phyloP scores from a whole-genome alignment of 2,113 vertebrate genomes.

The Balaeniceps rex region DNA sequence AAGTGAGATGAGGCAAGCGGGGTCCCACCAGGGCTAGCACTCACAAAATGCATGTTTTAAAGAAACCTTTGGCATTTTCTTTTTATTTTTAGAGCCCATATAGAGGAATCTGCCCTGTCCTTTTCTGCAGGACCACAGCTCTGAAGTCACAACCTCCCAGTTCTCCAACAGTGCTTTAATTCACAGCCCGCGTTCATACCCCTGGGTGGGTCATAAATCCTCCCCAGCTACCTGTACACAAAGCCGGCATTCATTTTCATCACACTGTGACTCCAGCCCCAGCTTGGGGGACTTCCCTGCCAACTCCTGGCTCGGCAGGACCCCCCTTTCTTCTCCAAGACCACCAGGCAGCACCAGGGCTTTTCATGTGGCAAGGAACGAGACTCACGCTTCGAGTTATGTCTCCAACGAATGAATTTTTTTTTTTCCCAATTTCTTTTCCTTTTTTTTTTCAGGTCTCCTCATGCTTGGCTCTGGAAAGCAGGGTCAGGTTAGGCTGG shows the following conservation, averaged over 20 bases:
- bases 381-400: not conserved
- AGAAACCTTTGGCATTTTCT: not conserved
- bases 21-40: not conserved
- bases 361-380: constrained; percentile 18
- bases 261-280: not conserved
- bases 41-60: not conserved
- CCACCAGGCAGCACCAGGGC: not conserved
- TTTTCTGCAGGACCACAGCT: not conserved
- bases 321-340: not conserved
- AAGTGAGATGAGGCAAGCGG: not conserved
- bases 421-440: not conserved
- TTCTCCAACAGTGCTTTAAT: constrained; percentile 34
- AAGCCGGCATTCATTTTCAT: constrained; percentile 33
- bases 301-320: not conserved
- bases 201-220: constrained; percentile 17
- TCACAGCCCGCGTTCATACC: not conserved
- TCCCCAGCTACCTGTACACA: constrained; percentile 27
- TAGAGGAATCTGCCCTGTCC: not conserved
- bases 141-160: not conserved
- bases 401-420: not conserved
- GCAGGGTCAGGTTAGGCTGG: not conserved
- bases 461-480: not conserved
- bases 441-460: not conserved
- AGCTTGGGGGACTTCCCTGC: not conserved
- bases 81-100: not conserved